Evolutionary conservation across 2,888 invertebrate species (phyloP), one percentile per base, ranked within the genome.

Genomic region (Pterobdella sp.): DNA sequence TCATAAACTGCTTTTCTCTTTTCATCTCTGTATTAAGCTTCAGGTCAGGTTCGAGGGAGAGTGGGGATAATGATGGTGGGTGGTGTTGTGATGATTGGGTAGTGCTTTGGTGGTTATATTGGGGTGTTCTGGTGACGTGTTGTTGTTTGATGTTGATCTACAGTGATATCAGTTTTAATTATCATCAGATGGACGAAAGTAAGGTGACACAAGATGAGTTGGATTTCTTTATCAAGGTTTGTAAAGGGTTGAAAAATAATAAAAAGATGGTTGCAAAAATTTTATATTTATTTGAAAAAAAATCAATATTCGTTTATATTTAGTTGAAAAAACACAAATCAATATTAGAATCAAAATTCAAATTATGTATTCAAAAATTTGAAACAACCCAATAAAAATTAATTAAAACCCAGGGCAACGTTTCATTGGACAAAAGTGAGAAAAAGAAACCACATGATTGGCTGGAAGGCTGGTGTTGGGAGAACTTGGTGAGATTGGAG

Each of bases 211-310:
- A 91, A 79, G 81, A 84, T 4, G 89, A 94, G 81, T 82, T 94
- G 35, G 92, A 93, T 81, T 94, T 94, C 85, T 94, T 94, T 82
- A 91, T 93, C 78, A 94, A 93, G 93, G 91, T 64, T n/a, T n/a
- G n/a, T n/a, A n/a, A n/a, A n/a, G n/a, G n/a, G n/a, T n/a, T n/a
- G n/a, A n/a, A n/a, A n/a, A n/a, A n/a, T n/a, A n/a, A n/a, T n/a
- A n/a, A n/a, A n/a, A n/a, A n/a, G n/a, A n/a, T n/a, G n/a, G n/a
- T n/a, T n/a, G n/a, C 31, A 31, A 1, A 64, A 64, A 31, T 64
- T 64, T 2, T 1, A 18, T 1, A 31, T 64, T 64, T 26, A 29
- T 64, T 32, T 64, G 18, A 64, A 64, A 14, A 49, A 49, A 49
- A 49, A 22, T 49, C 22, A 49, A 49, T 14, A 49, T 49, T 22